Evolutionary conservation across 2,113 vertebrate species (phyloP), one percentile per base, ranked within the genome.

Genomic region (Prionailurus bengalensis): DNA sequence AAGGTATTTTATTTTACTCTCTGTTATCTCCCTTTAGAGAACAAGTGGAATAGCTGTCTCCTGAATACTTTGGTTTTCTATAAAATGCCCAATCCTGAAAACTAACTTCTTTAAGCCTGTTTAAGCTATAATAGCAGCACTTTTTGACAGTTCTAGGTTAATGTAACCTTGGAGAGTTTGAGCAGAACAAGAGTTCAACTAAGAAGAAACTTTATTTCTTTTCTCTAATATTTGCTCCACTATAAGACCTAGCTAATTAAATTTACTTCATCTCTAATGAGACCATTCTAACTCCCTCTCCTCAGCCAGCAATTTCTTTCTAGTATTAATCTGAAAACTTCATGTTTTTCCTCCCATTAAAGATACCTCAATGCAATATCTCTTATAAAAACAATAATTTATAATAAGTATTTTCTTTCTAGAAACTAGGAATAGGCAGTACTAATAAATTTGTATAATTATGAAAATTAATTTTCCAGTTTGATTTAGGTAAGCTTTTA

Each of bases 91-190:
- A n/a, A 45, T 90, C 82, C n/a, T 84, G 29, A 96, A 93, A 97
- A 97, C 93, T 31, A 94, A 93, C 27, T 33, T 89, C 36, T 29
- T 93, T 96, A 87, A 76, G 1, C 31, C 86, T 95, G 3, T 96
- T 98, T 96, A 92, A 96, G 27, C 14, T 93, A 85, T 68, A 23
- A 87, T 82, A 97, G 51, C 29, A 89, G 48, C 51, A 70, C 86
- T 94, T 87, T 88, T 83, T 97, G 94, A 87, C 84, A 95, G 71
- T 91, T 98, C 58, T 91, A 89, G 76, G 94, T 82, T 97, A 98
- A 83, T 31, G 39, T 96, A 93, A 96, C 94, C 94, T 98, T 97
- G 87, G 61, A 87, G 91, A 97, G 39, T 89, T 87, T 87, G 96
- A 36, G 5, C 12, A 89, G 76, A 96, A 66, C 17, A 96, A 71